A percentile compares a stretch with the other conserved stretches of the same genome.
Conservation (phyloP, 2,113 vertebrate genomes). For the Scolopax mira region DNA sequence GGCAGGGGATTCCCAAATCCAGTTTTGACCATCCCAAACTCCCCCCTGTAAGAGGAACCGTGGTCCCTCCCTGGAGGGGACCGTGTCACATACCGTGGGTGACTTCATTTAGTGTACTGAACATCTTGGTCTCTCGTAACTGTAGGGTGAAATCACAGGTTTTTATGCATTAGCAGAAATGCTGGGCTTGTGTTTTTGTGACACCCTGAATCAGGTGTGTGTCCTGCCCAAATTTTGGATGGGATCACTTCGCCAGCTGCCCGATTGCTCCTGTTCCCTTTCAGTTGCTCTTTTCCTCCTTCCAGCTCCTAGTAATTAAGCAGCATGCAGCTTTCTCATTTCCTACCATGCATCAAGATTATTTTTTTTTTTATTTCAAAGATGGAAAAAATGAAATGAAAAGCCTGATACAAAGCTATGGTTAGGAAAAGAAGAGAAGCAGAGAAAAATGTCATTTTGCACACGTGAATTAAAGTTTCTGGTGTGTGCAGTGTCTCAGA, state of each 20-base stretch:
- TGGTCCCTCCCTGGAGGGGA: background rate
- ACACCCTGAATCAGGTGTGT: background rate
- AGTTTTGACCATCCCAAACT: background rate
- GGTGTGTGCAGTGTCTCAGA: background rate
- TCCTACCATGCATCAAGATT: background rate
- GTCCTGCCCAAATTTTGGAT: background rate
- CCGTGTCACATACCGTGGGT: accelerated
- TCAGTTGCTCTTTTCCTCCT: background rate
- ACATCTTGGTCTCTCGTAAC: background rate
- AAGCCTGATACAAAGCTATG: background rate
- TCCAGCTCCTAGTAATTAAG: background rate
- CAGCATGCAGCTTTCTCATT: background rate
- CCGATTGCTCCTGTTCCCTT: background rate
- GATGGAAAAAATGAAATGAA: background rate
- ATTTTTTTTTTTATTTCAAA: background rate
- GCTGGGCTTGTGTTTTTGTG: background rate
- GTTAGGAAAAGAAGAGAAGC: background rate
- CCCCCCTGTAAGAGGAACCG: accelerated
- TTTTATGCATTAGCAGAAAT: background rate
- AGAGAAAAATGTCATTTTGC: background rate
- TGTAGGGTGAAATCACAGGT: background rate
- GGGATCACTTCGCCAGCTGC: background rate
- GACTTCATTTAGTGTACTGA: background rate
- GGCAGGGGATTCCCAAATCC: background rate
- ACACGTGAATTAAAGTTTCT: background rate